Base-by-base conservation (phyloP, 2,113 vertebrate species). In the Crotalus horridus region DNA sequence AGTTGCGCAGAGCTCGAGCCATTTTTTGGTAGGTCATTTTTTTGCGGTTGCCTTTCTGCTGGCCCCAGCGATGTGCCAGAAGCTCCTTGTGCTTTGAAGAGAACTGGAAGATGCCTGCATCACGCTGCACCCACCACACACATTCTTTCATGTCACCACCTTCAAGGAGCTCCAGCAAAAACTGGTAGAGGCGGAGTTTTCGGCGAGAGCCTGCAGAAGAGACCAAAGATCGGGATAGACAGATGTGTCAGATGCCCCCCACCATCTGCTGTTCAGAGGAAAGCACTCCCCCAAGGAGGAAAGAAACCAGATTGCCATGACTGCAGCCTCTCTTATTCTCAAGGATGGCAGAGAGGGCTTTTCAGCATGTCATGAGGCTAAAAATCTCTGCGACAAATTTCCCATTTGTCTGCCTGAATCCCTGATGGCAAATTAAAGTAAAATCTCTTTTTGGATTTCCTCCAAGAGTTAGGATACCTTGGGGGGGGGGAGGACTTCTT, bases 11-110 rank as follows among this genome's bases (percentile, higher is more conserved):
- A 0, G 97, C 97, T 2, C 97, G 97, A 10, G 97, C 97, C 97
- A 98, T 97, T 95, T 98, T 98, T 96, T 97, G 97, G 91, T 98
- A 98, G 93, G 97, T 98, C 97, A 98, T 98, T 92, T 97, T 96
- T 94, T 98, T 97, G 94, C 97, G 97, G 95, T 98, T 98, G 92
- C 97, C 97, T 91, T 98, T 98, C 93, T 97, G 97, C 94, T 97
- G 97, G 59, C 97, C 97, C 97, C 97, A 98, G 94, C 96, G 97
- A 46, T 97, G 96, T 17, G 97, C 97, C 94, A 98, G 95, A 13
- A 95, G 61, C 92, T 98, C 97, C 95, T 98, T 98, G 96, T 98
- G 97, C 94, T 97, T 97, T 6, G 97, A 98, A 15, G 97, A 97
- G 96, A 98, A 98, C 90, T 98, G 97, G 96, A 98, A 98, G 92